phyloP scores from a whole-genome alignment of 2,113 vertebrate genomes.

The Myanophis thanlyinensis region DNA sequence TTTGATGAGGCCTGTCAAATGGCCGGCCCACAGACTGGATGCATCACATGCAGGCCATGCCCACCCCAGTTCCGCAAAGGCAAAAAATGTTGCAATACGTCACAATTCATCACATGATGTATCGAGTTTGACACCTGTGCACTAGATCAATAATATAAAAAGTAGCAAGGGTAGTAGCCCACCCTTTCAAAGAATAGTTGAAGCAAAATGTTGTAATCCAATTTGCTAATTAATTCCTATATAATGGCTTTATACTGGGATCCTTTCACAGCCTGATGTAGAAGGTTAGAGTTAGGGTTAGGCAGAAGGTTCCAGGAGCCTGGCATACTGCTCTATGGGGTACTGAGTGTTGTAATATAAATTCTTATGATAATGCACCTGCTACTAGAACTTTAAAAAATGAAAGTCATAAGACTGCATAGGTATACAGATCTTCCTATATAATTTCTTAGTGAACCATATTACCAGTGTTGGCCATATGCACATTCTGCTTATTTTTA shows the following conservation, averaged over 20 bases:
- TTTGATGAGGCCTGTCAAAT: no score
- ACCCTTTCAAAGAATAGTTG: background rate
- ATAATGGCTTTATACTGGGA: no score
- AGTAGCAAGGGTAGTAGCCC: background rate
- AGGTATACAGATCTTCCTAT: background rate
- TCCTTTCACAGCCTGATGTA: background rate
- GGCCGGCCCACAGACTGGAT: no score
- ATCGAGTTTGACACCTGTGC: no score
- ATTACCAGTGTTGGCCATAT: background rate
- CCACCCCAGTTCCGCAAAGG: no score
- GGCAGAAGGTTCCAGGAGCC: background rate
- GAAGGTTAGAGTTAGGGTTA: no score
- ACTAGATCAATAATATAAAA: background rate
- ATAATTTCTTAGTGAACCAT: background rate
- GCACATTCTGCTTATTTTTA: background rate
- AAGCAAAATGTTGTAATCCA: background rate
- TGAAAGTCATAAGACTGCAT: background rate
- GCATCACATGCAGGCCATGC: no score
- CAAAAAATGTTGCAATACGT: no score
- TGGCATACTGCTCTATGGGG: no score
- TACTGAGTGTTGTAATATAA: background rate
- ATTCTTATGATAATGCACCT: background rate
- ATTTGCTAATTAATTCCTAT: background rate
- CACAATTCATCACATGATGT: no score
- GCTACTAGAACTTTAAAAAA: background rate